These are phyloP conservation scores for Tenthredo scrophulariae DNA, from an alignment of 2,888 invertebrate species.

Conservation along the genomic window DNA sequence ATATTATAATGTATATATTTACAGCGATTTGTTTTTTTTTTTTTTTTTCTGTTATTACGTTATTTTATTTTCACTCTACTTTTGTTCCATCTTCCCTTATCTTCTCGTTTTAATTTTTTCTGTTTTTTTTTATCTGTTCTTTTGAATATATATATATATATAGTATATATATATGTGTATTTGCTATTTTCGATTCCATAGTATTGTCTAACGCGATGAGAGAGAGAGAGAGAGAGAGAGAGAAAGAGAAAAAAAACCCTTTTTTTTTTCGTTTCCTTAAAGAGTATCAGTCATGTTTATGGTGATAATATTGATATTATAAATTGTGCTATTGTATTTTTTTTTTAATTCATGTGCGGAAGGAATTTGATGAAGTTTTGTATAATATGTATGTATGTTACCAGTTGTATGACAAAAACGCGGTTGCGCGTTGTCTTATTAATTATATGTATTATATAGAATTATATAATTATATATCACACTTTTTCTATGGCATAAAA, in stretches of 20 bases:
- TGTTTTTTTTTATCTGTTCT: neutral
- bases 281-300: conserved; percentile 45
- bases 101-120: neutral
- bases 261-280: conserved; percentile 26
- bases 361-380: conserved; percentile 44
- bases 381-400: conserved; percentile 26
- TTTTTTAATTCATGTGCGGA: conserved; percentile 44
- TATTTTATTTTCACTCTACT: neutral
- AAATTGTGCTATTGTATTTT: conserved; percentile 41
- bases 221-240: neutral
- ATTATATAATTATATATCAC: neutral
- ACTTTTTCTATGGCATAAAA: conserved; percentile 7
- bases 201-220: conserved; percentile 43
- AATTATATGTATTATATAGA: neutral
- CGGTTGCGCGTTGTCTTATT: conserved; percentile 1
- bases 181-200: conserved; percentile 35
- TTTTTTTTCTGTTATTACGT: neutral
- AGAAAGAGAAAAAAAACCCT: neutral
- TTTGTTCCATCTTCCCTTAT: neutral
- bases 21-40: conserved; percentile 34
- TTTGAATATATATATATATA: neutral
- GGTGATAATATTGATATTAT: conserved; percentile 38
- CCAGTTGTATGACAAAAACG: conserved; percentile 27
- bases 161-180: neutral
- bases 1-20: conserved; percentile 35